Evolutionary conservation across 2,888 invertebrate genomes (phyloP).

Genomic region (Lasioglossum villosulum): DNA sequence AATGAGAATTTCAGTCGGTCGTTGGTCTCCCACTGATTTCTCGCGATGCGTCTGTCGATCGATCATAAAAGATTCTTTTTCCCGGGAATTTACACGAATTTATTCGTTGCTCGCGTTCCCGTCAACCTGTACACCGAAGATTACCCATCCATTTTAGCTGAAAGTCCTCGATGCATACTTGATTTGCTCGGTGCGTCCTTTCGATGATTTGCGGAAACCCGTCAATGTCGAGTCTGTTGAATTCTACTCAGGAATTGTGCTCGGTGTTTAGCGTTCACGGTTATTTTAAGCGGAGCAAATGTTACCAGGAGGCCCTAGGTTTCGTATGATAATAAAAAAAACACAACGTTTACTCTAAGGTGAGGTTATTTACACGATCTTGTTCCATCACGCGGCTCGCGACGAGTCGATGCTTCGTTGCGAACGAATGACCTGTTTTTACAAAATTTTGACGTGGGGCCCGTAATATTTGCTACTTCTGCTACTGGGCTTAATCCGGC

Average conservation of each 20-base stretch:
- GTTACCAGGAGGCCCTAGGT: no score
- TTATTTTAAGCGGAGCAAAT: no score
- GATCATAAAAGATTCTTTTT: neutral
- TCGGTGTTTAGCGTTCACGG: no score
- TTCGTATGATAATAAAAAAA: no score
- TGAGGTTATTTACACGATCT: no score
- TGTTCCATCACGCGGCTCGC: no score
- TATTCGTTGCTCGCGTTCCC: neutral
- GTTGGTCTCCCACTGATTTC: conserved; percentile 22
- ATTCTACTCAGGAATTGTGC: neutral
- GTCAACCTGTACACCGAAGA: neutral
- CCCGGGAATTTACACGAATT: neutral
- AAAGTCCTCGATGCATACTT: neutral
- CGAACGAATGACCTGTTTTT: no score
- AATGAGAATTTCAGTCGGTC: conserved; percentile 67
- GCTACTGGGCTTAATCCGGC: no score
- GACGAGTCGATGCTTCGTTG: no score
- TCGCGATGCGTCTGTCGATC: neutral
- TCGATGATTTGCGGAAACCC: neutral
- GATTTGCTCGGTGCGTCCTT: neutral
- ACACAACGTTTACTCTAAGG: no score
- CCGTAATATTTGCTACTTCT: no score
- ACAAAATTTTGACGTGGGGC: no score
- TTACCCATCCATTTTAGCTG: neutral
- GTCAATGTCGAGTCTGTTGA: neutral